phyloP scores from a whole-genome alignment of 2,797 vertebrate species.

The Brotula barbata region DNA sequence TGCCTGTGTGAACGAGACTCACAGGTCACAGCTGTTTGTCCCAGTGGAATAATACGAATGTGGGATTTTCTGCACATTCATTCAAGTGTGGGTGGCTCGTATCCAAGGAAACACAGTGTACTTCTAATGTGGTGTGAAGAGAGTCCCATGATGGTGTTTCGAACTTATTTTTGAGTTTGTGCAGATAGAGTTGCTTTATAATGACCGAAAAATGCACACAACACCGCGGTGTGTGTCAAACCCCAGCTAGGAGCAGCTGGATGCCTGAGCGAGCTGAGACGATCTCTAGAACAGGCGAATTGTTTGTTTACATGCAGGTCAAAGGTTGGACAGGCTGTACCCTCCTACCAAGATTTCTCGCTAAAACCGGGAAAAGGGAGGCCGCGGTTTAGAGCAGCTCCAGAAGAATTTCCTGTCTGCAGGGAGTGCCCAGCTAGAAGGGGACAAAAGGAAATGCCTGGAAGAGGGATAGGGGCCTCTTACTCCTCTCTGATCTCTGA shows the following conservation, averaged over 20 bases:
- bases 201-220: not conserved
- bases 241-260: constrained; percentile 10
- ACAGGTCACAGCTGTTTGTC: constrained; percentile 56
- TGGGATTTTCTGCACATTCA: constrained; percentile 59
- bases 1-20: constrained; percentile 44
- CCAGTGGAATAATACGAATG: constrained; percentile 43
- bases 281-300: constrained; percentile 41
- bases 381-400: constrained; percentile 54
- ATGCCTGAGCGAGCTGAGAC: constrained; percentile 11
- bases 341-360: constrained; percentile 42
- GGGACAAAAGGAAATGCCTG: constrained; percentile 67
- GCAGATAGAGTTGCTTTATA: constrained; percentile 6
- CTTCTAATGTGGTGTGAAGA: constrained; percentile 43
- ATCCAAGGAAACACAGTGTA: constrained; percentile 58
- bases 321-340: constrained; percentile 58
- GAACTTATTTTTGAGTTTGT: not conserved
- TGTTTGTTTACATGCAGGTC: constrained; percentile 63
- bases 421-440: constrained; percentile 52
- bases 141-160: constrained; percentile 18
- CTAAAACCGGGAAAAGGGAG: constrained; percentile 43
- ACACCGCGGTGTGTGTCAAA: not conserved
- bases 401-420: constrained; percentile 71
- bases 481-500: constrained; percentile 14
- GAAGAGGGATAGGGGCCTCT: constrained; percentile 7
- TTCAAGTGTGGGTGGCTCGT: constrained; percentile 59